phyloP scores from a whole-genome alignment of 2,888 invertebrate genomes.

The Chironomus tentans region DNA sequence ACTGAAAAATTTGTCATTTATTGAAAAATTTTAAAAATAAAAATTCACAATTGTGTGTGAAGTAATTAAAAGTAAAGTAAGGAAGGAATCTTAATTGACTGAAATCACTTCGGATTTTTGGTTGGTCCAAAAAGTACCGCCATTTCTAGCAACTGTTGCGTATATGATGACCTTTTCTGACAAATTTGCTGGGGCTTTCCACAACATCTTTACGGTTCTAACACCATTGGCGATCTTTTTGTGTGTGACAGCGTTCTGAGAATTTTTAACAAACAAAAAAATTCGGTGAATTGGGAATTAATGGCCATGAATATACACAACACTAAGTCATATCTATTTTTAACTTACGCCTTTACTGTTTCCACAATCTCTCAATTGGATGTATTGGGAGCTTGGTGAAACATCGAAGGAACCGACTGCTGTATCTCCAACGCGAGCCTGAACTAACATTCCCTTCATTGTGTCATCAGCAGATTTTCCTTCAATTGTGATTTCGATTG shows the following conservation, averaged over 20 bases:
- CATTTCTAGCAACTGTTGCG: conserved; percentile 58
- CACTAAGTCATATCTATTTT: neutral
- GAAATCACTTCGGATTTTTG: conserved; percentile 53
- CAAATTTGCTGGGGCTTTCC: conserved; percentile 55
- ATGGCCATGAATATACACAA: neutral
- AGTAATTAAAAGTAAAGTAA: neutral
- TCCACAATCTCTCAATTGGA: conserved; percentile 36
- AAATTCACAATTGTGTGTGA: neutral
- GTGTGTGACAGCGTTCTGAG: conserved; percentile 60
- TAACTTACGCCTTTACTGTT: conserved; percentile 33
- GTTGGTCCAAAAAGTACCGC: conserved; percentile 63
- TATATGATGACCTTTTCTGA: conserved; percentile 56
- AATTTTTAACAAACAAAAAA: conserved; percentile 30
- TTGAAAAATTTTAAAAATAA: neutral
- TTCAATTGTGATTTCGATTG: conserved; percentile 42
- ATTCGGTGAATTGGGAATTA: neutral
- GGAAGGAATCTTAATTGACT: conserved; percentile 36
- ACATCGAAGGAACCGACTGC: conserved; percentile 56
- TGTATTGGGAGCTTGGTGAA: conserved; percentile 39
- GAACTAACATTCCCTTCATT: conserved; percentile 11
- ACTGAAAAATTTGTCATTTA: neutral
- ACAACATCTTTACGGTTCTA: conserved; percentile 49
- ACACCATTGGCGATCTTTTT: conserved; percentile 51
- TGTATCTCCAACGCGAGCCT: conserved; percentile 49
- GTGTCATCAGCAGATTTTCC: conserved; percentile 31